Evolutionary conservation across 2,888 invertebrate species (phyloP).

Genomic region (Ectemnius lituratus): DNA sequence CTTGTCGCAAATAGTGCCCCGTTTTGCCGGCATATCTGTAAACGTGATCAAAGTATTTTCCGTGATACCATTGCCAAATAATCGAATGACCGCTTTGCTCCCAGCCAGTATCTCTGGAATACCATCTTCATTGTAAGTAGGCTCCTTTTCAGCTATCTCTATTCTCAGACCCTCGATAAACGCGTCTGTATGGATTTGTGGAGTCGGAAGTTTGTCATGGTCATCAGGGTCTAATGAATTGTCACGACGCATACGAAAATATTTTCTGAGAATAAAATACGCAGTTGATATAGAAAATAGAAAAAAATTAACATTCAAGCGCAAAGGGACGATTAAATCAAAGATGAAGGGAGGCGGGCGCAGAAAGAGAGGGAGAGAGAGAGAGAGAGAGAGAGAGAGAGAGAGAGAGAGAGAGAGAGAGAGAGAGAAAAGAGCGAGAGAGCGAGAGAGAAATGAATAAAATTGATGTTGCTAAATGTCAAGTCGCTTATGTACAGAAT

Average conservation of each 20-base stretch:
- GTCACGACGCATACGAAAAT: conserved; percentile 58
- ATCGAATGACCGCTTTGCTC: conserved; percentile 81
- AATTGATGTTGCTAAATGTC: no score
- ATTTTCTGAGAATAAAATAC: conserved; percentile 55
- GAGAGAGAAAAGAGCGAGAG: no score
- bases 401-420: no score
- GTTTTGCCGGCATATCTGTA: conserved; percentile 81
- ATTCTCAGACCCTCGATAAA: conserved; percentile 81
- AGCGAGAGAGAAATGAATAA: no score
- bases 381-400: no score
- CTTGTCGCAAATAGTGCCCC: conserved; percentile 83
- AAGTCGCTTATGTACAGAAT: no score
- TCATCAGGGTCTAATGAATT: conserved; percentile 25
- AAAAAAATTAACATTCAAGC: conserved; percentile 18
- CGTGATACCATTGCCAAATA: conserved; percentile 87
- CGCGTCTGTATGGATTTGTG: conserved; percentile 29
- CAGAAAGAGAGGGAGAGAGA: no score
- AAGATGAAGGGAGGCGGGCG: not conserved
- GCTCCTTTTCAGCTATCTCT: conserved; percentile 81
- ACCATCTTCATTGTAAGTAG: conserved; percentile 79
- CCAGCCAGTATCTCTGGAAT: conserved; percentile 85
- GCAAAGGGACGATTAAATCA: conserved; percentile 6
- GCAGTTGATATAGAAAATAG: conserved; percentile 24
- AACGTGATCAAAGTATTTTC: conserved; percentile 85
- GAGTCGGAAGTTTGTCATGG: conserved; percentile 16